Base-by-base conservation (phyloP, 2,797 vertebrate species). In the Lagodon rhomboides region DNA sequence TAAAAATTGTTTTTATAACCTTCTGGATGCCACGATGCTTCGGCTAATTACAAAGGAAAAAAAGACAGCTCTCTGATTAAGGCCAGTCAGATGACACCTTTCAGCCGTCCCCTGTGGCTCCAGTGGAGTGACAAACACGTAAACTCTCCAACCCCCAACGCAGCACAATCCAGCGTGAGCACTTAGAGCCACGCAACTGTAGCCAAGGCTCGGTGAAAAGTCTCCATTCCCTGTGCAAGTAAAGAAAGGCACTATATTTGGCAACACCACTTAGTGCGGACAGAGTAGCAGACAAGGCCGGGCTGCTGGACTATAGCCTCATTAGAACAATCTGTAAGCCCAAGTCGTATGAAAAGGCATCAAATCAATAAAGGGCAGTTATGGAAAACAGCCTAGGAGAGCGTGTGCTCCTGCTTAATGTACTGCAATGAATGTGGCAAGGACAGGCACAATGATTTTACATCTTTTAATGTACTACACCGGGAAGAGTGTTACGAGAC, bases 281-380 rank as follows among this genome's bases (percentile, higher is more conserved):
- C 0, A 6, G 30, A 18, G 53, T 25, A 53, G 55, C 8, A 46
- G 17, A 65, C 49, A 3, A 65, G 79, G 56, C 60, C 51, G 12
- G 34, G 67, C 47, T 25, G 43, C 73, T 72, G 49, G 58, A 74
- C 58, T 1, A 41, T 46, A 65, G 47, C 60, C 58, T 82, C 68
- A 78, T 90, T 86, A 84, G 27, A 71, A 75, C 61, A 49, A 79
- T 73, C 64, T 82, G 66, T 72, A 2, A 69, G 66, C 9, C 25
- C 13, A 27, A 67, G 61, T 82, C 64, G 25, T 49, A 41, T 25
- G 18, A 50, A 77, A 71, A 65, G 70, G 75, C 46, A 54, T 68
- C 4, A 55, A 66, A 89, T 87, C 73, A 83, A 84, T 84, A 73
- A 68, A 20, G 58, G 53, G 68, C 54, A 75, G 59, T 74, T 27